A percentile compares a stretch with the other conserved stretches of the same genome.
These are phyloP conservation scores for Hypotaenidia okinawae DNA, from an alignment of 2,797 vertebrate species.

Conservation along the genomic window DNA sequence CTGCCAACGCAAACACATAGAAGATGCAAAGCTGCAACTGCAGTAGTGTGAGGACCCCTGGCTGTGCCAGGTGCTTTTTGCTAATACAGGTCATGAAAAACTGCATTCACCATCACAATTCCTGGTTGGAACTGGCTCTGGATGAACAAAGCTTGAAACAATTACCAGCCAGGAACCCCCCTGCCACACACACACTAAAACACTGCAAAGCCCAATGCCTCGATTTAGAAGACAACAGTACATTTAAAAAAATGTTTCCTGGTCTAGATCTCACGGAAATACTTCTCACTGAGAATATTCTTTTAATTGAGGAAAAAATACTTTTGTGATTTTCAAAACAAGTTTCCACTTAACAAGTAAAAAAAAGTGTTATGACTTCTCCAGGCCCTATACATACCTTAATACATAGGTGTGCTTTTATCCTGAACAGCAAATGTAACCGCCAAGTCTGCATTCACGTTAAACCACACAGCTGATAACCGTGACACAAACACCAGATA, in stretches of 20 bases:
- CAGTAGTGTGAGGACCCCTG: not conserved
- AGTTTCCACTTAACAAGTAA: not conserved
- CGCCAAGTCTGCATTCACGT: not conserved
- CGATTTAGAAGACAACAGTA: not conserved
- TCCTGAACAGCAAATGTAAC: not conserved
- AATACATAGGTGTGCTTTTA: not conserved
- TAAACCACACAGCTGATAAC: not conserved
- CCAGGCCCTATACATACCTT: not conserved
- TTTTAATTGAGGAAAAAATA: not conserved
- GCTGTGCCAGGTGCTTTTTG: no score
- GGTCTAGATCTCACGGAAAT: not conserved
- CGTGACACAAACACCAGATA: not conserved
- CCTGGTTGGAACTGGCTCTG: not conserved
- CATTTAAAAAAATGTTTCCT: not conserved
- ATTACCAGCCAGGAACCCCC: not conserved
- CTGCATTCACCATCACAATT: not conserved
- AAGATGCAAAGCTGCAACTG: not conserved
- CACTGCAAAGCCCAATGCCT: not conserved
- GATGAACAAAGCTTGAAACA: not conserved
- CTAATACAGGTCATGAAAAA: not conserved
- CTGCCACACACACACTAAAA: no score
- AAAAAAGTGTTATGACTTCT: not conserved
- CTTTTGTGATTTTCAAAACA: not conserved
- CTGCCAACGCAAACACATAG: rapidly evolving
- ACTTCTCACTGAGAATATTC: not conserved